Base-by-base conservation (phyloP, 2,113 vertebrate species). In the Anseranas semipalmata region DNA sequence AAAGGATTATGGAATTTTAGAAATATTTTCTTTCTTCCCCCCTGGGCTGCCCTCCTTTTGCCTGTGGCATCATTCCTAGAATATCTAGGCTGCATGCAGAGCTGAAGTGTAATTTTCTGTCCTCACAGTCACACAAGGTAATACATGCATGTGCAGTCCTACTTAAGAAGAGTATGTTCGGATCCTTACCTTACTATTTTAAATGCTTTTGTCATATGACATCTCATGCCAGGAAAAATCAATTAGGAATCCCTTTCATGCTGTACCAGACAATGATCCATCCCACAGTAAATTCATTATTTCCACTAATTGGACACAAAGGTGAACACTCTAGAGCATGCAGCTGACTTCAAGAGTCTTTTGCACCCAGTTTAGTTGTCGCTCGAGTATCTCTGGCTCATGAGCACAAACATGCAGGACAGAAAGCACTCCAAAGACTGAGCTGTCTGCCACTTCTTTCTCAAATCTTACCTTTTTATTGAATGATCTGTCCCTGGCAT, bases 1-100 rank as follows among this genome's bases (percentile, higher is more conserved):
- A 93, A 93, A 90, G 11, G 27, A 86, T 86, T 90, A 93, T n/a
- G 59, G 68, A 93, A 88, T 92, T 95, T 95, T 71, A 87, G 59
- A 95, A 85, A 91, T 76, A 73, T 92, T 93, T 84, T 81, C 50
- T 92, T 93, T 90, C 45, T 95, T 92, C n/a, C 59, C 52, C 52
- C 39, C 76, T 80, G 55, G 59, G 65, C 46, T 92, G 33, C 73
- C 41, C 46, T 67, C 32, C 3, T 83, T 90, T 95, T 87, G 28
- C 70, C 73, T 71, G 6, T 22, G 8, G 41, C 63, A 78, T 84
- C 15, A 81, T 78, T 93, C 65, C 52, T 92, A 72, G 72, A 89
- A 81, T 89, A 94, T 55, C 32, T 63, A 71, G 56, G 35, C n/a
- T 78, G 27, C 28, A 33, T 85, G 76, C 56, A 93, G 83, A 59